phyloP scores from a whole-genome alignment of 2,888 invertebrate genomes.

The Anoplius nigerrimus region DNA sequence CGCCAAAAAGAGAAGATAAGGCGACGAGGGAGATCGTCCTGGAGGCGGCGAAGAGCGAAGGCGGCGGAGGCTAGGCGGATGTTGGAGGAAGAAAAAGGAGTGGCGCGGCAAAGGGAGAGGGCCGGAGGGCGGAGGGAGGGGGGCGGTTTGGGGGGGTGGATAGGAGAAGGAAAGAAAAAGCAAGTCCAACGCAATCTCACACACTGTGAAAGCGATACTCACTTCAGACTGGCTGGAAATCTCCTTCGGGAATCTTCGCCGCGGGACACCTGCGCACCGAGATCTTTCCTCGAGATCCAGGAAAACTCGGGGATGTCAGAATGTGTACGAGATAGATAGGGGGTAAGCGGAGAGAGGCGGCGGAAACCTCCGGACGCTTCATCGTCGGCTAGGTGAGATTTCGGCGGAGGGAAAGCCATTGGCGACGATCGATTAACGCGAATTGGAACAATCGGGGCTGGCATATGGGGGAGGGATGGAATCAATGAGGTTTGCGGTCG shows the following conservation, averaged over 20 bases:
- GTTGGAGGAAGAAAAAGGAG: slow-evolving; percentile 21
- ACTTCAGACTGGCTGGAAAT: slow-evolving; percentile 53
- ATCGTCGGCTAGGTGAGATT: slow-evolving; percentile 17
- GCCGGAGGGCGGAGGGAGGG: slow-evolving; percentile 1
- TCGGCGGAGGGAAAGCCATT: neutral
- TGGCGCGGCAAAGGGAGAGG: slow-evolving; percentile 5
- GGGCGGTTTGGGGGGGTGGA: slow-evolving; percentile 1
- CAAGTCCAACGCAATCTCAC: slow-evolving; percentile 55
- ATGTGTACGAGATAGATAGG: neutral
- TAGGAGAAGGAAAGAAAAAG: slow-evolving; percentile 26
- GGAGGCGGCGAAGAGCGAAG: neutral
- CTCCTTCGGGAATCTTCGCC: slow-evolving; percentile 60
- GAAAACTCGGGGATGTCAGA: slow-evolving; percentile 29
- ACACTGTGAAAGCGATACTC: slow-evolving; percentile 53
- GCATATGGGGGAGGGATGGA: too few species aligned
- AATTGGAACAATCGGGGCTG: too few species aligned
- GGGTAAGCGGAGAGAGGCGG: slow-evolving; percentile 16
- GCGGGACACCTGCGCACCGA: slow-evolving; percentile 60
- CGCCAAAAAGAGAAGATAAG: too few species aligned
- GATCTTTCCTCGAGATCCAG: slow-evolving; percentile 44
- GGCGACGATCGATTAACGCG: too few species aligned
- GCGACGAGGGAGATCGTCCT: too few species aligned
- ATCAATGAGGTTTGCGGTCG: too few species aligned
- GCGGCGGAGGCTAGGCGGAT: neutral
- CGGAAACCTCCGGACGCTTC: slow-evolving; percentile 28